Evolutionary conservation across 2,888 invertebrate genomes (phyloP).

Genomic region (Esperia sulphurella): DNA sequence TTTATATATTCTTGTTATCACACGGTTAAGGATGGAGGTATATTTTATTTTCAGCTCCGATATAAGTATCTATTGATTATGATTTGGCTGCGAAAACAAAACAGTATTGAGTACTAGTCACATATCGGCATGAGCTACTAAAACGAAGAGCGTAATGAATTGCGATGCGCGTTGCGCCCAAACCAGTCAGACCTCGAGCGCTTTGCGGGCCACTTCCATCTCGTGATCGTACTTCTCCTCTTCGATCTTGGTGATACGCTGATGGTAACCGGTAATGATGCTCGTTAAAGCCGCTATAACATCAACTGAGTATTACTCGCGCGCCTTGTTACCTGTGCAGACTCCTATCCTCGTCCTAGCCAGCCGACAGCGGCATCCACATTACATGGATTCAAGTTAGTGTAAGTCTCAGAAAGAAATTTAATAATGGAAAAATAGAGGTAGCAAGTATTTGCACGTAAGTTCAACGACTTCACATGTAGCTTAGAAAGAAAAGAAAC

Average conservation of each 20-base stretch:
- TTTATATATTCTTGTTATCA: conserved; percentile 69
- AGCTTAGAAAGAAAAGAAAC: conserved; percentile 59
- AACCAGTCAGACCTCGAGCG: conserved; percentile 91
- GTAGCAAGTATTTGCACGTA: conserved; percentile 51
- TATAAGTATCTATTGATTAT: conserved; percentile 50
- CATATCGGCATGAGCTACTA: conserved; percentile 72
- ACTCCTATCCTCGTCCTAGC: conserved; percentile 23
- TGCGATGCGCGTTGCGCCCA: conserved; percentile 46
- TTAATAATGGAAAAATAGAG: conserved; percentile 49
- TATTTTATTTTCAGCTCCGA: conserved; percentile 60
- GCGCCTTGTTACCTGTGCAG: conserved; percentile 17
- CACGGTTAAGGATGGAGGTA: conserved; percentile 68
- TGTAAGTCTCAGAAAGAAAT: conserved; percentile 56
- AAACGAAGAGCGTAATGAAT: conserved; percentile 61
- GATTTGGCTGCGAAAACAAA: conserved; percentile 72
- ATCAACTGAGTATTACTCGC: conserved; percentile 68
- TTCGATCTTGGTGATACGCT: conserved; percentile 89
- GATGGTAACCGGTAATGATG: conserved; percentile 88
- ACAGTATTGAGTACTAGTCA: conserved; percentile 65
- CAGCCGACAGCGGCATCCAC: conserved; percentile 32
- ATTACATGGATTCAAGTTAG: conserved; percentile 46
- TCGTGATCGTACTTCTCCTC: conserved; percentile 99
- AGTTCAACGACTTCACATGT: conserved; percentile 55
- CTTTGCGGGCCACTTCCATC: conserved; percentile 96
- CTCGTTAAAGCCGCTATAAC: conserved; percentile 83